Conservation (phyloP, 2,888 invertebrate species). For the Watsonalla binaria region DNA sequence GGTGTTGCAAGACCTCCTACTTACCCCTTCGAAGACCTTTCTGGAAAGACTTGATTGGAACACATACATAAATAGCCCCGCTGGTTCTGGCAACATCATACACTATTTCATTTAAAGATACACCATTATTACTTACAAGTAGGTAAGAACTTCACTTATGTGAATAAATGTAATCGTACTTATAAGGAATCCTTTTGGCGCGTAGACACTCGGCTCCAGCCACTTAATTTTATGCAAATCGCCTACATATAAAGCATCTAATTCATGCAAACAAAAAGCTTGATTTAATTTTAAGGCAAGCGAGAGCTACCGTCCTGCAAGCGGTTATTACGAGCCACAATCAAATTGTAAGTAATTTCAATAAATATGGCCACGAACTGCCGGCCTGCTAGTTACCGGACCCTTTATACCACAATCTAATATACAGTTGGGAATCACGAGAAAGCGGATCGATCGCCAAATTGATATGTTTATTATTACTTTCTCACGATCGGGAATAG, state of each 20-base stretch:
- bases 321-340: slow-evolving; percentile 66
- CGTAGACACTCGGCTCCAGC: slow-evolving; percentile 3
- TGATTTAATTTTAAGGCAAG: slow-evolving; percentile 59
- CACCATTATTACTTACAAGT: too few relatives aligned
- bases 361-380: slow-evolving; percentile 64
- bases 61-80: too few relatives aligned
- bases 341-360: slow-evolving; percentile 77
- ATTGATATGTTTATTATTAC: slow-evolving; percentile 77
- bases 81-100: too few relatives aligned
- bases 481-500: slow-evolving; percentile 69
- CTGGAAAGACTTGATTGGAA: too few relatives aligned
- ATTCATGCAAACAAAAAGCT: slow-evolving; percentile 64
- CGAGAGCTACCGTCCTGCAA: slow-evolving; percentile 59
- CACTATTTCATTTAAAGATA: too few relatives aligned
- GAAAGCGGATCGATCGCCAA: slow-evolving; percentile 68
- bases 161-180: too few relatives aligned
- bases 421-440: slow-evolving; percentile 74
- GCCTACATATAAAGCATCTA: slow-evolving; percentile 57
- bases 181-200: neutral
- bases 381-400: slow-evolving; percentile 43
- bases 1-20: too few relatives aligned
- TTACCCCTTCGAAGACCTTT: too few relatives aligned
- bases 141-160: too few relatives aligned
- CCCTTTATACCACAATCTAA: slow-evolving; percentile 70
- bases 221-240: slow-evolving; percentile 12